Evolutionary conservation across 2,113 vertebrate species (phyloP).

Genomic region (Pelecanus crispus): DNA sequence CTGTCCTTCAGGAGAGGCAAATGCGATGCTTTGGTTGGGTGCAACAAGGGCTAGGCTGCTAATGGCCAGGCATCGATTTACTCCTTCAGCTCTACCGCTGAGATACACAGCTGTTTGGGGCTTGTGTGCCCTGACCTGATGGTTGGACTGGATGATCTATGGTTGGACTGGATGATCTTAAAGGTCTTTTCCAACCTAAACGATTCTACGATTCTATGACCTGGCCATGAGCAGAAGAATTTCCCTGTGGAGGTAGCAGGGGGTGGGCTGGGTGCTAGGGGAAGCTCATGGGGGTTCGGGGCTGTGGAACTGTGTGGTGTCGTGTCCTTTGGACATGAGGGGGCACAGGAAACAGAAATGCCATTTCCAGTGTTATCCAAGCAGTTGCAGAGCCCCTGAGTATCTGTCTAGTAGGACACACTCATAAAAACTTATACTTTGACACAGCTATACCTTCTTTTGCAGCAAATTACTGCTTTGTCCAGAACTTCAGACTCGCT

Average conservation of each 20-base stretch:
- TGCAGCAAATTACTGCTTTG: neutral
- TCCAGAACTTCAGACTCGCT: neutral
- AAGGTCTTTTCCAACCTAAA: too few species aligned
- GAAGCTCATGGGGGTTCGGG: fast-evolving
- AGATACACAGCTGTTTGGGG: neutral
- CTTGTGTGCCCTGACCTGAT: neutral
- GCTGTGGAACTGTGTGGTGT: neutral
- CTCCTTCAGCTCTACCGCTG: neutral
- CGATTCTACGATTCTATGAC: too few species aligned
- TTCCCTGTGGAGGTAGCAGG: neutral
- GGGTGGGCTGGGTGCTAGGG: neutral
- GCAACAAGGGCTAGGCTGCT: neutral
- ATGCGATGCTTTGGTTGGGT: neutral
- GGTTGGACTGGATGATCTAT: too few species aligned
- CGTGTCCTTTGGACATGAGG: fast-evolving
- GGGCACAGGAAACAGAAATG: neutral
- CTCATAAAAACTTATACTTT: neutral
- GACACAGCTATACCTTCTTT: neutral
- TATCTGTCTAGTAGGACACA: neutral
- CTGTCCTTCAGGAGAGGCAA: neutral
- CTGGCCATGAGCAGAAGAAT: neutral
- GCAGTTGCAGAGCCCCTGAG: neutral
- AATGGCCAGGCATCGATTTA: too few species aligned
- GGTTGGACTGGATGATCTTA: too few species aligned
- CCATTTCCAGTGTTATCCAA: neutral